Evolutionary conservation across 2,888 invertebrate genomes (phyloP).

Genomic region (Tetheella fluctuosa): DNA sequence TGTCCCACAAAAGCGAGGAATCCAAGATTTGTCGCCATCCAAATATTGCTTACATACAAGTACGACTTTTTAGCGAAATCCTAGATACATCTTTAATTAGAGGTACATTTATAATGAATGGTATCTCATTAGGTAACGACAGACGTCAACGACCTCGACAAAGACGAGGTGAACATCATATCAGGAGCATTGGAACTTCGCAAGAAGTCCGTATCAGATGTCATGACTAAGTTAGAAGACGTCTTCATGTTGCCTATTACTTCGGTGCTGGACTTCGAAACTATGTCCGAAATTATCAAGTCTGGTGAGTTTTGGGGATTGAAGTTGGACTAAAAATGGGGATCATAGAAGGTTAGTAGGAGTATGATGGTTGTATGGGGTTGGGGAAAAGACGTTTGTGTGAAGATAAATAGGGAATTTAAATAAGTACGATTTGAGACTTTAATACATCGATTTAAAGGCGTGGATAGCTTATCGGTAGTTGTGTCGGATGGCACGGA

Average conservation of each 20-base stretch:
- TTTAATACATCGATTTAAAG: too few species aligned
- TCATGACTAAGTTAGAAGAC: constrained; percentile 98
- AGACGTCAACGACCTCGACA: constrained; percentile 94
- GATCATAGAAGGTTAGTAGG: not conserved
- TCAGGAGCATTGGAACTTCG: constrained; percentile 88
- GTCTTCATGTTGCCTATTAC: constrained; percentile 98
- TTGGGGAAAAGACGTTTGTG: too few species aligned
- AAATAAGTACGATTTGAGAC: too few species aligned
- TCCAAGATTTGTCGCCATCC: too few species aligned
- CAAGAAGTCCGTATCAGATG: constrained; percentile 91
- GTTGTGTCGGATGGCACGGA: too few species aligned
- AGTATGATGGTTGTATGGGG: not conserved
- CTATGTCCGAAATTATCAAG: constrained; percentile 98
- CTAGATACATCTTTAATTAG: too few species aligned
- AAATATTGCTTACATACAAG: too few species aligned
- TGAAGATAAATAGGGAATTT: too few species aligned
- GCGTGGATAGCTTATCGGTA: too few species aligned
- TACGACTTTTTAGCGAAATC: too few species aligned
- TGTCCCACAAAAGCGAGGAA: too few species aligned
- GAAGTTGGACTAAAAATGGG: not conserved
- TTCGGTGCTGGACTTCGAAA: constrained; percentile 96
- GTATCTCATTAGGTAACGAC: constrained; percentile 88
- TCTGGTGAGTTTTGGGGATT: constrained; percentile 83
- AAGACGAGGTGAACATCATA: constrained; percentile 98
- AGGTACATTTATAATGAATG: too few species aligned